These are phyloP conservation scores for Scotopteryx bipunctaria DNA, from an alignment of 2,888 invertebrate species.

Conservation along the genomic window DNA sequence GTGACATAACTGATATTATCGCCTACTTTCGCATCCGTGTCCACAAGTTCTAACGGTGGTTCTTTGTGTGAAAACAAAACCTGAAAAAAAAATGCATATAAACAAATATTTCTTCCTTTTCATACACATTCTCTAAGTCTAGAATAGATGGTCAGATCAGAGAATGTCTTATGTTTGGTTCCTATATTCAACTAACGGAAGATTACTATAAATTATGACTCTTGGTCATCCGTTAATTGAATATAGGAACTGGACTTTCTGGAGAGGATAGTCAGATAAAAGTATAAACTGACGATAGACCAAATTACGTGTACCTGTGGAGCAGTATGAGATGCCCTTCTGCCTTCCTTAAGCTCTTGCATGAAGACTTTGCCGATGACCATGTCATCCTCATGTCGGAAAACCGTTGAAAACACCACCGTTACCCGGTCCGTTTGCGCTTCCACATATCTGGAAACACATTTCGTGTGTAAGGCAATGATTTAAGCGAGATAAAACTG, in stretches of 20 bases:
- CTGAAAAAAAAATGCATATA: slow-evolving; percentile 53
- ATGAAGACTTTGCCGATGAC: slow-evolving; percentile 99
- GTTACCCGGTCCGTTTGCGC: slow-evolving; percentile 99
- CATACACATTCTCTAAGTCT: too few relatives aligned
- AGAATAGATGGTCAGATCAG: too few relatives aligned
- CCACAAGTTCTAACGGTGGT: slow-evolving; percentile 97
- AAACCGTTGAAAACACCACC: slow-evolving; percentile 99
- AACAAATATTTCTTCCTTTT: not conserved
- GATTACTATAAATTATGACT: too few relatives aligned
- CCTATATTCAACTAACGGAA: too few relatives aligned
- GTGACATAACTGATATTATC: slow-evolving; percentile 99
- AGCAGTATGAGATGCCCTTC: slow-evolving; percentile 97
- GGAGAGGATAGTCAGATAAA: too few relatives aligned
- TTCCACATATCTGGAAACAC: slow-evolving; percentile 93
- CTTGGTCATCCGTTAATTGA: too few relatives aligned
- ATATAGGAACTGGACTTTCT: too few relatives aligned
- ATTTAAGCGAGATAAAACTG: too few relatives aligned
- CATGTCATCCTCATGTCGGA: slow-evolving; percentile 99
- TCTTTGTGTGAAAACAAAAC: slow-evolving; percentile 97
- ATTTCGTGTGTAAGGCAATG: not conserved
- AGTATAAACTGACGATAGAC: too few relatives aligned
- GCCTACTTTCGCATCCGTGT: slow-evolving; percentile 96
- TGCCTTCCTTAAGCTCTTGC: slow-evolving; percentile 99
- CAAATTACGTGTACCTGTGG: slow-evolving; percentile 86
- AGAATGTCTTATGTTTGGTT: too few relatives aligned